A percentile compares a stretch with the other conserved stretches of the same genome.
Evolutionary conservation across 2,113 vertebrate species (phyloP).

Genomic region (Aviceda subcristata): DNA sequence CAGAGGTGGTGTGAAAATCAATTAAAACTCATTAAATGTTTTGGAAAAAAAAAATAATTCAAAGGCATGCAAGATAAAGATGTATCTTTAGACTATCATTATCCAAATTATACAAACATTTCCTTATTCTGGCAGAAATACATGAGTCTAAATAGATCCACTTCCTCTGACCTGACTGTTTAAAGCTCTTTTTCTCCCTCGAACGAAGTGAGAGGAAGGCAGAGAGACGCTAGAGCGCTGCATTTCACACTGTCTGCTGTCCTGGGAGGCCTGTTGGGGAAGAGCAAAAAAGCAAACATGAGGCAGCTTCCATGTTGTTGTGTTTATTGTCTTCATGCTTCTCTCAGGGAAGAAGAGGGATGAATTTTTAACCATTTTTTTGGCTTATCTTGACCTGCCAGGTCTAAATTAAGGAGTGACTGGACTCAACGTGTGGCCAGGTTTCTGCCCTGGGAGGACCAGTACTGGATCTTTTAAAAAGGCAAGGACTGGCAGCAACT

Average conservation of each 20-base stretch:
- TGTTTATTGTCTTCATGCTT: not conserved
- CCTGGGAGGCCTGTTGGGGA: not conserved
- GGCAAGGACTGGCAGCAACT: not conserved
- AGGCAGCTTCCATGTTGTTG: no score
- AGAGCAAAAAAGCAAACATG: not conserved
- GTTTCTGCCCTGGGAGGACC: not conserved
- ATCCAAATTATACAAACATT: not conserved
- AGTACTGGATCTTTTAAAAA: not conserved
- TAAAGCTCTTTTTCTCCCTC: not conserved
- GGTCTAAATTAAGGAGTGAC: not conserved
- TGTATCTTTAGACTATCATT: not conserved
- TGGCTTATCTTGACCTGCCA: not conserved
- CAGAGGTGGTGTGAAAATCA: not conserved
- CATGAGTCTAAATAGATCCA: no score
- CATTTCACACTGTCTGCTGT: not conserved
- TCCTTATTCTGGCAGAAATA: not conserved
- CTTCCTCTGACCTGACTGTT: not conserved
- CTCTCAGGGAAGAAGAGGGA: not conserved
- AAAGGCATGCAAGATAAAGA: not conserved
- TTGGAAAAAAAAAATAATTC: not conserved
- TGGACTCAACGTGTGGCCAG: not conserved
- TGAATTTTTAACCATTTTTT: not conserved
- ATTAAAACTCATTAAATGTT: not conserved
- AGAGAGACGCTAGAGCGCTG: not conserved
- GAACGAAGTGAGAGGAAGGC: not conserved